These are phyloP conservation scores for Prietella phreatophila DNA, from an alignment of 2,113 vertebrate species.

Conservation along the genomic window DNA sequence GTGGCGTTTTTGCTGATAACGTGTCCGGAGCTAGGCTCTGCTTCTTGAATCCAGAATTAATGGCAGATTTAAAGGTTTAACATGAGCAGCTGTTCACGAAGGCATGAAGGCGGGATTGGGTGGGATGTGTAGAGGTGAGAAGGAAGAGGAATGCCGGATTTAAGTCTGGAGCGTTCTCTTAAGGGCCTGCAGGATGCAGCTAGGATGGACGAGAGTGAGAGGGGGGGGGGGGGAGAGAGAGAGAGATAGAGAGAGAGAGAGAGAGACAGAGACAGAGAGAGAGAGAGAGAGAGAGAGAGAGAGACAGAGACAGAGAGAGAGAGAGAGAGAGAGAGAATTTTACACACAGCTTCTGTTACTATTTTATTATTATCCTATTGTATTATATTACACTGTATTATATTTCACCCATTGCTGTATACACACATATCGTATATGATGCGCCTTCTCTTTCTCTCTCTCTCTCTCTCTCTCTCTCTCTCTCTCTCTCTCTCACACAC, in stretches of 20 bases:
- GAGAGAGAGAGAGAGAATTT: background rate
- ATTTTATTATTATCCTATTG: background rate
- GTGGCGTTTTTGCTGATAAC: constrained; percentile 65
- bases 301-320: background rate
- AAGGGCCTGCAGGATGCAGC: background rate
- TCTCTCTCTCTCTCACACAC: too few relatives aligned
- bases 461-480: too few relatives aligned
- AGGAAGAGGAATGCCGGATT: constrained; percentile 55
- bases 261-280: background rate
- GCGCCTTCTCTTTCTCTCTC: background rate
- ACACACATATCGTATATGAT: background rate
- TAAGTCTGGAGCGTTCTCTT: constrained; percentile 13
- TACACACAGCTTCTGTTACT: background rate
- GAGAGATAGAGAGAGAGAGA: background rate
- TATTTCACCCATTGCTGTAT: background rate
- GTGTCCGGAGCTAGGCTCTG: constrained; percentile 62
- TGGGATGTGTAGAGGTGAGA: constrained; percentile 61
- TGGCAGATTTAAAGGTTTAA: constrained; percentile 72
- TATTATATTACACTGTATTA: background rate
- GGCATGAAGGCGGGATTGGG: constrained; percentile 59
- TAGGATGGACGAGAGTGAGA: background rate
- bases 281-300: constrained; percentile 1
- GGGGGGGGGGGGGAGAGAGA: background rate
- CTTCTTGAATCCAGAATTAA: constrained; percentile 74
- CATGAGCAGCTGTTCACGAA: constrained; percentile 70